Conservation (phyloP, 2,797 vertebrate genomes). For the Helarctos malayanus region DNA sequence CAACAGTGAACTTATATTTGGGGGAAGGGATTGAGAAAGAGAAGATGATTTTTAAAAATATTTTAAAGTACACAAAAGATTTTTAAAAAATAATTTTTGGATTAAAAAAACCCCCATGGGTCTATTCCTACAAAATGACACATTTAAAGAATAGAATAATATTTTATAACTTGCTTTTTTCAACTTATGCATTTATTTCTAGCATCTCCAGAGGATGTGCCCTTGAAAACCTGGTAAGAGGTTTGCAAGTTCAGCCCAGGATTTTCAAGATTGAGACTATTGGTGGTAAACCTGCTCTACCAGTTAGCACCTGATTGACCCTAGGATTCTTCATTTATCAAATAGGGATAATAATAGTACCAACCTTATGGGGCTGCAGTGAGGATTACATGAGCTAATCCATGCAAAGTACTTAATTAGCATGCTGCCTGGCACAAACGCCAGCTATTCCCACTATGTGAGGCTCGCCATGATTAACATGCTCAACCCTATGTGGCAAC, state of each 20-base stretch:
- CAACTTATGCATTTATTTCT: background rate
- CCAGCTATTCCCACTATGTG: background rate
- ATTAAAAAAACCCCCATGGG: background rate
- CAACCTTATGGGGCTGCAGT: background rate
- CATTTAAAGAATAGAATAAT: background rate
- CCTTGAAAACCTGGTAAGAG: background rate
- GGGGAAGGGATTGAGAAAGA: background rate
- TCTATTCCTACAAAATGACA: background rate
- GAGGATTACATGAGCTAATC: background rate
- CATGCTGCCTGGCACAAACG: background rate
- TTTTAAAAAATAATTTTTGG: slow-evolving; percentile 6
- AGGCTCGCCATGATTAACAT: background rate
- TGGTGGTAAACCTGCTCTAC: background rate
- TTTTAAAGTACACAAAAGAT: background rate
- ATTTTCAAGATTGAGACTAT: background rate
- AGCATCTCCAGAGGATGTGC: background rate
- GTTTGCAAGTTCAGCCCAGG: background rate
- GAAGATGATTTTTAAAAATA: background rate
- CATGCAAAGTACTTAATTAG: background rate
- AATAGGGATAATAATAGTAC: background rate
- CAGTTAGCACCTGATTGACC: background rate
- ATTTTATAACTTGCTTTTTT: background rate
- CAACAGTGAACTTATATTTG: background rate
- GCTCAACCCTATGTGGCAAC: background rate
- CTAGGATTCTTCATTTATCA: background rate